Percentiles rank a stretch among this genome's conserved stretches.
Conservation (phyloP, 2,113 vertebrate species). For the Marmota flaviventris region DNA sequence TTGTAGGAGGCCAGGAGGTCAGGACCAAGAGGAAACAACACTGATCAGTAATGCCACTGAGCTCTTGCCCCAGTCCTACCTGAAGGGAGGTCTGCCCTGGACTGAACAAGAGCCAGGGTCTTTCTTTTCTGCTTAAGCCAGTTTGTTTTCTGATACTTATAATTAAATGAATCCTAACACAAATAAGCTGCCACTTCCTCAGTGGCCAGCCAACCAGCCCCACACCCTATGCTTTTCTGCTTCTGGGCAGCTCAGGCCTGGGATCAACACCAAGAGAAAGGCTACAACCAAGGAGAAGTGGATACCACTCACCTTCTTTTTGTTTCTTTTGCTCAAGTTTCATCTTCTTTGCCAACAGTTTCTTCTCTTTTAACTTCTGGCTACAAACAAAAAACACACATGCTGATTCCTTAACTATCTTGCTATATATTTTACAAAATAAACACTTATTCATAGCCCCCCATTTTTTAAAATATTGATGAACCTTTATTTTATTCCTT, state of each 20-base stretch:
- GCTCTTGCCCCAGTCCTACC: background rate
- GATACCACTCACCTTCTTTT: slow-evolving; percentile 84
- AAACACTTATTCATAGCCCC: background rate
- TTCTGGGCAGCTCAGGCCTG: background rate
- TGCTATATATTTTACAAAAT: background rate
- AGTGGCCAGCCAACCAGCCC: background rate
- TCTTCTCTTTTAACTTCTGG: slow-evolving; percentile 92
- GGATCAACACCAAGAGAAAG: background rate
- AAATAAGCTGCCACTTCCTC: background rate
- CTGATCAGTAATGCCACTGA: background rate
- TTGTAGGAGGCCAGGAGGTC: background rate
- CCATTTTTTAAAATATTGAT: too few species aligned
- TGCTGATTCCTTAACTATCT: background rate
- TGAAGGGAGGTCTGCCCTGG: background rate
- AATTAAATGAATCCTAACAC: background rate
- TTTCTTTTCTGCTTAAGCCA: background rate
- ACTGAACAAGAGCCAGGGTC: background rate
- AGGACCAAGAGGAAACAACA: background rate
- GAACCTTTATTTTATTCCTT: too few species aligned
- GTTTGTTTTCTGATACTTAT: background rate
- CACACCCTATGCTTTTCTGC: background rate
- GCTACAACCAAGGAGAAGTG: background rate
- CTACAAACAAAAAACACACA: slow-evolving; percentile 82
- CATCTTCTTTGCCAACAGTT: slow-evolving; percentile 90
- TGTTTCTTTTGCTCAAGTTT: slow-evolving; percentile 88